Evolutionary conservation across 2,888 invertebrate genomes (phyloP).

Genomic region (Agrilus cyanescens): DNA sequence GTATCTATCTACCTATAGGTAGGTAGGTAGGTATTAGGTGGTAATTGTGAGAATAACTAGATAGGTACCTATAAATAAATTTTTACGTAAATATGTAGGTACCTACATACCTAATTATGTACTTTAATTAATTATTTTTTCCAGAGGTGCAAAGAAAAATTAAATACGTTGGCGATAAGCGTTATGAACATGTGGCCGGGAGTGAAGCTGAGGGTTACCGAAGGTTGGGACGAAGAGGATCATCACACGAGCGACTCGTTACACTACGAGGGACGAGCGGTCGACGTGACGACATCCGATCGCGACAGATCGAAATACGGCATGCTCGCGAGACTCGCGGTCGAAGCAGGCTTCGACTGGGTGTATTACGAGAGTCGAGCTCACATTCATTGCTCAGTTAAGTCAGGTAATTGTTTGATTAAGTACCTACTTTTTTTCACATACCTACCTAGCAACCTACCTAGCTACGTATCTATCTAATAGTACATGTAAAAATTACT

Average conservation of each 20-base stretch:
- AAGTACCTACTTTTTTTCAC: too few relatives aligned
- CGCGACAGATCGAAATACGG: conserved; percentile 88
- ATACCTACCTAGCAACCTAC: too few relatives aligned
- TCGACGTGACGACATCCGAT: conserved; percentile 92
- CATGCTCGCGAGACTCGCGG: conserved; percentile 88
- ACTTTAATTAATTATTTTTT: conserved; percentile 37
- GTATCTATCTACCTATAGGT: too few relatives aligned
- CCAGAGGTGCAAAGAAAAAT: conserved; percentile 91
- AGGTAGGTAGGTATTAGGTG: too few relatives aligned
- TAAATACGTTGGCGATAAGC: conserved; percentile 86
- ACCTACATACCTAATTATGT: too few relatives aligned
- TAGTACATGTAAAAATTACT: too few relatives aligned
- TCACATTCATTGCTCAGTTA: conserved; percentile 94
- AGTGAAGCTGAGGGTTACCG: conserved; percentile 82
- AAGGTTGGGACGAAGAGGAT: conserved; percentile 89
- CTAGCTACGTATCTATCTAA: too few relatives aligned
- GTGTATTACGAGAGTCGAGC: conserved; percentile 91
- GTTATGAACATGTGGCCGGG: conserved; percentile 99
- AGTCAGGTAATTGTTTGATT: conserved; percentile 62
- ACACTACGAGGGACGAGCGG: conserved; percentile 94
- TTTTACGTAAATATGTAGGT: too few relatives aligned
- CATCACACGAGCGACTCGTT: conserved; percentile 70
- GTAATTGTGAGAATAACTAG: too few relatives aligned
- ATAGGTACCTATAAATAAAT: too few relatives aligned
- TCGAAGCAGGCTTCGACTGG: conserved; percentile 98